Conservation (phyloP, 2,888 invertebrate species). For the Hypomecis punctinalis region DNA sequence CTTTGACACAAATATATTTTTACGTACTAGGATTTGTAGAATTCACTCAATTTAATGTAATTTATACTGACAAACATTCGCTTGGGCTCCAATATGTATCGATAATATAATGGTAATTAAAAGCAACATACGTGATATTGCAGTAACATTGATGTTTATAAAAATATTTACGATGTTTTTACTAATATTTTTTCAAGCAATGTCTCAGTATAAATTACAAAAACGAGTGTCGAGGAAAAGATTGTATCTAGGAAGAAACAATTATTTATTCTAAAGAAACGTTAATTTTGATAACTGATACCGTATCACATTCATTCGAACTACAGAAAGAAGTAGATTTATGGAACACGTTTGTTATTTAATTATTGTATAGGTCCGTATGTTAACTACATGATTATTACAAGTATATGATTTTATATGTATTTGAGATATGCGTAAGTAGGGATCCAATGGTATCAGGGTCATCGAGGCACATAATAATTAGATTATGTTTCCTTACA, state of each 20-base stretch:
- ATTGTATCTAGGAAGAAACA: conserved; percentile 69
- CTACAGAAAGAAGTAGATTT: conserved; percentile 33
- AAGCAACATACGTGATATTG: background rate
- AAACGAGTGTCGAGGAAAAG: conserved; percentile 54
- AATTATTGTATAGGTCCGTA: conserved; percentile 15
- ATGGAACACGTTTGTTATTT: conserved; percentile 15
- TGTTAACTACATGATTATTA: conserved; percentile 17
- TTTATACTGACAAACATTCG: conserved; percentile 53
- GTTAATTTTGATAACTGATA: conserved; percentile 68
- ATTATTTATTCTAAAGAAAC: conserved; percentile 58
- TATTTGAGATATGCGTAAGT: conserved; percentile 30
- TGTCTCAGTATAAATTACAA: conserved; percentile 58
- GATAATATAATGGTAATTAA: background rate
- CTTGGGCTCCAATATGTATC: background rate
- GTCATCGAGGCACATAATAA: conserved; percentile 75
- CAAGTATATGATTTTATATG: conserved; percentile 23
- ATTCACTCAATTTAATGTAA: conserved; percentile 59
- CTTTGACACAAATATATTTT: conserved; percentile 81
- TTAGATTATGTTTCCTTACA: conserved; percentile 68
- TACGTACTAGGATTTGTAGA: conserved; percentile 78
- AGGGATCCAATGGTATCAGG: conserved; percentile 59
- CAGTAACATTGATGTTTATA: conserved; percentile 2
- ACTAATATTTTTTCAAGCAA: background rate
- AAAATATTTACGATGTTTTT: conserved; percentile 14
- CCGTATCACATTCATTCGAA: conserved; percentile 60